These are phyloP conservation scores for Lordiphosa fenestrarum DNA, from an alignment of 2,888 invertebrate genomes.

Conservation along the genomic window DNA sequence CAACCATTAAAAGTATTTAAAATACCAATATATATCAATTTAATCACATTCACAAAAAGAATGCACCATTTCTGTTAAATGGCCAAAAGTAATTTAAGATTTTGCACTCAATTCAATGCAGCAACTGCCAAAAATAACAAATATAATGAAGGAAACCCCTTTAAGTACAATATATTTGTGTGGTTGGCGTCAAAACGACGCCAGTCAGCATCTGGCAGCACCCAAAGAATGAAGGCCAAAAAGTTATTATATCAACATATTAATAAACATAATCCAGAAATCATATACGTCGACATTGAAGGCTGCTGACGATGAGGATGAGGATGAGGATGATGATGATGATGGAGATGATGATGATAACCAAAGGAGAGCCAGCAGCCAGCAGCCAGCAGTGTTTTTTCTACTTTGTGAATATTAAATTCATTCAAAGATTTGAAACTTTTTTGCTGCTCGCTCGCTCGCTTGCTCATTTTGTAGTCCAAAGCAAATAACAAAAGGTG, in stretches of 20 bases:
- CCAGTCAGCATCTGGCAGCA: slow-evolving; percentile 19
- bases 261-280: slow-evolving; percentile 58
- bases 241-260: slow-evolving; percentile 47
- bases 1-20: no score
- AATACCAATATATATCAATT: no score
- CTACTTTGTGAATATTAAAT: slow-evolving; percentile 56
- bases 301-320: slow-evolving; percentile 2
- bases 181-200: slow-evolving; percentile 20
- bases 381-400: slow-evolving; percentile 24
- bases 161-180: slow-evolving; percentile 14
- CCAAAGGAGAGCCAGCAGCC: neutral
- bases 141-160: slow-evolving; percentile 9
- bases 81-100: no score
- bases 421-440: slow-evolving; percentile 61
- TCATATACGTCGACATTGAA: slow-evolving; percentile 40
- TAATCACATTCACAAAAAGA: no score
- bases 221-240: neutral
- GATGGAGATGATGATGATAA: slow-evolving; percentile 10
- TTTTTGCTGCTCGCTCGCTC: slow-evolving; percentile 30
- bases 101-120: no score
- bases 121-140: neutral
- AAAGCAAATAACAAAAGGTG: slow-evolving; percentile 57
- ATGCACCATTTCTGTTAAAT: no score
- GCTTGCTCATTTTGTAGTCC: slow-evolving; percentile 51
- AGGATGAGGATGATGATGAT: slow-evolving; percentile 3